Base-by-base conservation (phyloP, 1,140 invertebrate genomes). In the Elysia chlorotica region DNA sequence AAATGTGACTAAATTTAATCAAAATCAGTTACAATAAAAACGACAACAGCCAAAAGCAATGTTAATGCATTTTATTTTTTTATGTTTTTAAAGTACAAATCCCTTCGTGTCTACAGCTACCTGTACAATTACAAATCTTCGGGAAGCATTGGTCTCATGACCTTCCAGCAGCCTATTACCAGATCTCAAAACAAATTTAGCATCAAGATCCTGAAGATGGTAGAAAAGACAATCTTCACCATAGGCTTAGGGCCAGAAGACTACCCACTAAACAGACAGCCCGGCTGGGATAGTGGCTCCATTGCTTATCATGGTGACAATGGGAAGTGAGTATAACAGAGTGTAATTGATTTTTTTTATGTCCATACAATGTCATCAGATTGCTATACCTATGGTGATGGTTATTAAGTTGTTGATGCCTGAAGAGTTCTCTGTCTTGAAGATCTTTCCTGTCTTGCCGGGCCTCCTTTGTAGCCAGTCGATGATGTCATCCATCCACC, bases 181-280 rank as follows among this genome's bases (percentile, higher is more conserved):
- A 67, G 63, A 69, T 35, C n/a, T 19, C 41, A 76, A 57, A 75
- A 72, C 48, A 62, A 36, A 14, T 72, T 71, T 37, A 68, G 62
- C n/a, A 74, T 78, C 36, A 41, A 72, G 36, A 19, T 74, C 14
- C n/a, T 75, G 2, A 35, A 62, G 5, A n/a, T 56, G 25, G 67
- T 37, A 0, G 17, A n/a, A 19, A 71, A 59, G 10, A 72, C 70
- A 6, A 57, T 59, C 19, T 72, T 78, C 4, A 65, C 71, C 0
- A 3, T 78, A 1, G 76, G 74, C n/a, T 10, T 78, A 65, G 76
- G 76, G 14, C 67, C 74, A n/a, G 74, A 75, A 31, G 53, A 75
- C 28, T 75, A 75, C 41, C 19, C 53, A n/a, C 6, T 37, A 4
- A 61, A 61, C 4, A 0, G 25, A 14, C 67, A 71, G n/a, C 74